Base-by-base conservation (phyloP, 92 coral and sea anemone species). In the Umimayanthus chanpuru region DNA sequence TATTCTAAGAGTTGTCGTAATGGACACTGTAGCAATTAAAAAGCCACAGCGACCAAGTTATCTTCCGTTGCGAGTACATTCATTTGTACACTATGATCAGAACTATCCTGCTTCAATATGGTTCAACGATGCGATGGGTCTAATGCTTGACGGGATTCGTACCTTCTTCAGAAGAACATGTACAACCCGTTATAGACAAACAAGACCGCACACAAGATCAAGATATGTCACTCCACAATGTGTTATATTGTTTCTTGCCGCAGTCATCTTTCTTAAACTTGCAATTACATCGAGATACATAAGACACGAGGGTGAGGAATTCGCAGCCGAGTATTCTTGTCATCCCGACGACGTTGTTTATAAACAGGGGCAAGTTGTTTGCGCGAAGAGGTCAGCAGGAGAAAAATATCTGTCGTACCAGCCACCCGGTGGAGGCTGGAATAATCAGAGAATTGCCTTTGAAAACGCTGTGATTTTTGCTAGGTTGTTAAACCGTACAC, bases 361-460 rank as follows among this genome's bases (percentile, higher is more conserved):
- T 58, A 71, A 86, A 43, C 82, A 89, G 44, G 98, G 98, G 41
- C 89, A 80, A 75, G 49, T 88, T 5, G 88, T 85, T 26, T 96
- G 97, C 73, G 78, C 38, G 29, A 76, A 81, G n/a, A 39, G 65
- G 4, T 85, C 72, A 71, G 9, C 41, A 28, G 66, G 79, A 44
- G 77, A 70, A 47, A 95, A 89, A 75, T 97, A 94, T 76, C 82
- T 97, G 86, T 91, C 98, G 39, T 97, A 97, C 85, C 98, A 95
- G 80, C 99, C 99, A 7, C 99, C 99, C 12, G 98, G 97, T 11
- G 99, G 99, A 18, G 99, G 99, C 36, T 97, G 99, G 99, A 97
- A 97, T 79, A 97, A 97, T 85, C 99, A 97, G 86, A 94, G 99
- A 72, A 88, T 97, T 50, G 99, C 99, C 61, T 90, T 97, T 68